A percentile compares a stretch with the other conserved stretches of the same genome.
Evolutionary conservation across 35 echinoderm and acorn worm genomes (phyloP).

Genomic region (Strongylocentrotus purpuratus): DNA sequence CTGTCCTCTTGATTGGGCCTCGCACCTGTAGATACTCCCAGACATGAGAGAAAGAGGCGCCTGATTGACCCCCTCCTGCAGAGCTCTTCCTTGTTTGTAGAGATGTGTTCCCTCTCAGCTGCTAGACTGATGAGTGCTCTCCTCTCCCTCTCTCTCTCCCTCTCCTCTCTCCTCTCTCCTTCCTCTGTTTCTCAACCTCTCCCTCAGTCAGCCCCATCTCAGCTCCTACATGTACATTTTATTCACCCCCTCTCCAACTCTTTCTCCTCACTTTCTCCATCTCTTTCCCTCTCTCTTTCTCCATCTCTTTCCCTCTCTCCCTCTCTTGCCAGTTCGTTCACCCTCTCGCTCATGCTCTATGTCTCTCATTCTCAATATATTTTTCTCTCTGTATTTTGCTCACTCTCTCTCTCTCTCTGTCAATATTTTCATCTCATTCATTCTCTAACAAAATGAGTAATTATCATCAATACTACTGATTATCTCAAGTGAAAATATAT

Average conservation of each 20-base stretch:
- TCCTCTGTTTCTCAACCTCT: neutral
- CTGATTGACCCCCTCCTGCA: slow-evolving; percentile 29
- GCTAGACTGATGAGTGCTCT: neutral
- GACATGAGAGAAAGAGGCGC: neutral
- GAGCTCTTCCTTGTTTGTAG: neutral
- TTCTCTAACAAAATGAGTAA: too few relatives aligned
- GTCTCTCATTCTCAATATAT: too few relatives aligned
- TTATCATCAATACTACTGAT: too few relatives aligned
- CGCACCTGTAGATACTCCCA: slow-evolving; percentile 17
- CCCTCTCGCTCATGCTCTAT: too few relatives aligned
- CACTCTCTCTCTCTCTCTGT: too few relatives aligned
- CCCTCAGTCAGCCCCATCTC: neutral
- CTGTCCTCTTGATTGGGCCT: slow-evolving; percentile 13
- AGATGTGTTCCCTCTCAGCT: slow-evolving; percentile 39
- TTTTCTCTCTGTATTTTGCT: too few relatives aligned
- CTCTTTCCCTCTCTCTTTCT: neutral
- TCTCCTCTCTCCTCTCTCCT: neutral
- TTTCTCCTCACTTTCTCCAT: neutral
- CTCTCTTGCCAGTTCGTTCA: neutral
- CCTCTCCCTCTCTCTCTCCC: neutral
- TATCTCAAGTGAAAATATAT: too few relatives aligned
- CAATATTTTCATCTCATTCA: too few relatives aligned
- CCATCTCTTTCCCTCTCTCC: neutral
- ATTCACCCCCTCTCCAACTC: neutral
- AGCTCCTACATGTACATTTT: neutral